phyloP scores from a whole-genome alignment of 2,113 vertebrate genomes.

The Aspiorhynchus laticeps region DNA sequence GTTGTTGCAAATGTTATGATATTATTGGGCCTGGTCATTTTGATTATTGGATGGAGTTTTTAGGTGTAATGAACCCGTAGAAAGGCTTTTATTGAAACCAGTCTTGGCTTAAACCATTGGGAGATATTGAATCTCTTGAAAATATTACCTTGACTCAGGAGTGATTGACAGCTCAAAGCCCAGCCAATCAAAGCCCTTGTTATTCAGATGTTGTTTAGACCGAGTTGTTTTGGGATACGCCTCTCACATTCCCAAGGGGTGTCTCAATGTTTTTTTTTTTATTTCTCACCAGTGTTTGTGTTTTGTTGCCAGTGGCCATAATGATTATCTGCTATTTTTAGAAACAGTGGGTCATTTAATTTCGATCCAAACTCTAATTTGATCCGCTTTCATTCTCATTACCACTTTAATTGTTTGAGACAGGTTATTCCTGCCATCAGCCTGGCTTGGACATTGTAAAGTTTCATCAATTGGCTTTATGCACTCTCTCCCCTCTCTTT shows the following conservation, averaged over 20 bases:
- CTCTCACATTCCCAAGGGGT: conserved; percentile 24
- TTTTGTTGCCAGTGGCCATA: not conserved
- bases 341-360: not conserved
- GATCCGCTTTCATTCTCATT: not conserved
- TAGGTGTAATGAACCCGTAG: not conserved
- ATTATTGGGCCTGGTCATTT: not conserved
- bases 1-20: not conserved
- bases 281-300: conserved; percentile 6
- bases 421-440: not conserved
- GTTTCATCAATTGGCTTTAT: not conserved
- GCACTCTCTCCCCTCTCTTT: not conserved
- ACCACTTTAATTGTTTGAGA: not conserved
- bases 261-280: conserved; percentile 25
- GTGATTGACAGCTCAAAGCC: conserved; percentile 24
- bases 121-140: not conserved
- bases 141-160: not conserved
- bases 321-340: conserved; percentile 28
- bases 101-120: not conserved
- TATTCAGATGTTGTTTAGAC: conserved; percentile 46
- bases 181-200: conserved; percentile 45
- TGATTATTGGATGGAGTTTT: not conserved
- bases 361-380: not conserved
- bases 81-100: not conserved
- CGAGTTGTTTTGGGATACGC: not conserved
- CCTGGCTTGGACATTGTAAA: not conserved